Evolutionary conservation across 1,140 invertebrate species (phyloP).

Genomic region (Eulimnadia texana): DNA sequence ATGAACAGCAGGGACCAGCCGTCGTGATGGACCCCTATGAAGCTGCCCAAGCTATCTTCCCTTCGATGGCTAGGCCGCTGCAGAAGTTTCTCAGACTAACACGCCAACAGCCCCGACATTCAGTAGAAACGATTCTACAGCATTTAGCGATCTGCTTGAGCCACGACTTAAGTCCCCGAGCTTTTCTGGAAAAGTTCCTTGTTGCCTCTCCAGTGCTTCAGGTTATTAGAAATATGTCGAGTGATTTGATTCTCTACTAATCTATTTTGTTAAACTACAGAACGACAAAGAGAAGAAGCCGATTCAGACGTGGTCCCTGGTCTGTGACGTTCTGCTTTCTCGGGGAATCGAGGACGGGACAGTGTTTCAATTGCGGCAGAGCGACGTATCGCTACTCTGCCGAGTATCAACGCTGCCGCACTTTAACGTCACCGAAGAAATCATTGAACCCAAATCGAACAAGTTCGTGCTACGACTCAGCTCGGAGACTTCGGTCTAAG

Average conservation of each 20-base stretch:
- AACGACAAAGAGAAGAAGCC: slow-evolving; percentile 58
- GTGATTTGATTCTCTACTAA: no score
- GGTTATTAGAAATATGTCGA: no score
- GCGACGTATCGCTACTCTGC: slow-evolving; percentile 82
- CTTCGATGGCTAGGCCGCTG: slow-evolving; percentile 81
- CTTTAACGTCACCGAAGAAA: slow-evolving; percentile 85
- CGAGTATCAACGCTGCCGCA: slow-evolving; percentile 70
- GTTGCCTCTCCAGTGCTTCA: slow-evolving; percentile 50
- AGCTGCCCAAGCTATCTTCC: slow-evolving; percentile 92
- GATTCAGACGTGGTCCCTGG: slow-evolving; percentile 79
- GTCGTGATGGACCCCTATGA: slow-evolving; percentile 78
- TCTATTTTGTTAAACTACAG: slow-evolving; percentile 26
- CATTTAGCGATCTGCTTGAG: slow-evolving; percentile 81
- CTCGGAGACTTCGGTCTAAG: slow-evolving; percentile 86
- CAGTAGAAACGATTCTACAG: slow-evolving; percentile 72
- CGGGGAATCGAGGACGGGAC: slow-evolving; percentile 47
- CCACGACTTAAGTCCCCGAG: slow-evolving; percentile 80
- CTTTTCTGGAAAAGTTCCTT: slow-evolving; percentile 82
- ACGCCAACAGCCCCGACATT: slow-evolving; percentile 84
- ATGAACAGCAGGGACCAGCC: slow-evolving; percentile 39
- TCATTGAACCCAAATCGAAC: slow-evolving; percentile 88
- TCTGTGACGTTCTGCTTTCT: slow-evolving; percentile 78
- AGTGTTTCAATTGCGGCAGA: slow-evolving; percentile 77
- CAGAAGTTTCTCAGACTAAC: slow-evolving; percentile 94
- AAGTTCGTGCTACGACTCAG: slow-evolving; percentile 87